phyloP scores from a whole-genome alignment of 1,140 invertebrate species.

The Drosophila serrata region DNA sequence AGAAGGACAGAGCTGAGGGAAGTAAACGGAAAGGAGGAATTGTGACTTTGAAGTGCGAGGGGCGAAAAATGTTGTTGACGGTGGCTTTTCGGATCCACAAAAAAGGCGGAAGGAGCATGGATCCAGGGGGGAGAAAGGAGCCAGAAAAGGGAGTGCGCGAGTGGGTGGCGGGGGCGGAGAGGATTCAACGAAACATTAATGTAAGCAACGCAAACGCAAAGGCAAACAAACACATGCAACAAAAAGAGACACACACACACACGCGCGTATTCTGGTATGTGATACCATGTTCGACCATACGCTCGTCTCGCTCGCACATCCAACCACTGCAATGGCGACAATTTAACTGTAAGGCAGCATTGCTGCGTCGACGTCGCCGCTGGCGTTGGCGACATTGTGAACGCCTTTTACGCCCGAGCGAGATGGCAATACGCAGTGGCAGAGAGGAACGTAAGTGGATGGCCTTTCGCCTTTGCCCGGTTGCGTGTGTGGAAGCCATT shows the following conservation, averaged over 20 bases:
- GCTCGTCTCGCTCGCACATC: constrained; percentile 61
- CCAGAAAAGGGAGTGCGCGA: constrained; percentile 5
- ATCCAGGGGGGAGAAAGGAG: too few species aligned
- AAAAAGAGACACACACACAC: constrained; percentile 17
- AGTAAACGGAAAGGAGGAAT: constrained; percentile 32
- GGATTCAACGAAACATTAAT: constrained; percentile 52
- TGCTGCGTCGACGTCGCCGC: constrained; percentile 45
- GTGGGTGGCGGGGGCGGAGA: background rate
- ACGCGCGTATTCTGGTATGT: background rate
- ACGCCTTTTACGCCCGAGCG: constrained; percentile 54
- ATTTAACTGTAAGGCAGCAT: constrained; percentile 51
- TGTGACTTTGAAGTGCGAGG: constrained; percentile 75
- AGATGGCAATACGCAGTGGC: constrained; percentile 19
- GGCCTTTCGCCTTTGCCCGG: constrained; percentile 2
- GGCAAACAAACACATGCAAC: constrained; percentile 37
- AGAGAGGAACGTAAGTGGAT: constrained; percentile 43
- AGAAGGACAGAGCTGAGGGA: constrained; percentile 7
- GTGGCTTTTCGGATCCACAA: constrained; percentile 36
- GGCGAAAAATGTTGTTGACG: constrained; percentile 56
- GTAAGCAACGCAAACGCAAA: constrained; percentile 60
- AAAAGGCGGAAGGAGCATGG: constrained; percentile 1
- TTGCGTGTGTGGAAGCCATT: background rate
- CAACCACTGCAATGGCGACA: constrained; percentile 70
- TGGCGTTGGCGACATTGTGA: constrained; percentile 11
- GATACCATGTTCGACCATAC: constrained; percentile 4